Percentiles rank a stretch among this genome's conserved stretches.
phyloP scores from a whole-genome alignment of 2,888 invertebrate genomes.

The Prosopocoilus inquinatus region DNA sequence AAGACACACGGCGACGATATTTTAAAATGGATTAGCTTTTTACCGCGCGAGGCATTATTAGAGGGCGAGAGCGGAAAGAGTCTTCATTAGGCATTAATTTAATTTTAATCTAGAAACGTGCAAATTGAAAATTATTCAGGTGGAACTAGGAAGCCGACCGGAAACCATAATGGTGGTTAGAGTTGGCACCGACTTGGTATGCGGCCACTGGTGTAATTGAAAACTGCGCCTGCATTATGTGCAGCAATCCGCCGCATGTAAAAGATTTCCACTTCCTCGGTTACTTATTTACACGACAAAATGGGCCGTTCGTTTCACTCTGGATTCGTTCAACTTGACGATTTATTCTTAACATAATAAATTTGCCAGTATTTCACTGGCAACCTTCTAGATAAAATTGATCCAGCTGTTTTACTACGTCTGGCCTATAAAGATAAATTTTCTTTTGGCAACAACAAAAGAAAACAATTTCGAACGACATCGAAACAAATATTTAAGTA shows the following conservation, averaged over 20 bases:
- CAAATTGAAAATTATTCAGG: constrained; percentile 48
- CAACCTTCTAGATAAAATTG: too few relatives aligned
- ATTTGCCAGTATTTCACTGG: too few relatives aligned
- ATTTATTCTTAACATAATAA: too few relatives aligned
- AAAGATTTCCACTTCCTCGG: constrained; percentile 4
- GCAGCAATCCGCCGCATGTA: constrained; percentile 24
- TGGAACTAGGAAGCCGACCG: constrained; percentile 44
- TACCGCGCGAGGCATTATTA: not conserved
- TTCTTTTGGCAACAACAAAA: too few relatives aligned
- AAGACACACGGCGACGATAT: constrained; percentile 3
- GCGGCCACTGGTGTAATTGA: constrained; percentile 39
- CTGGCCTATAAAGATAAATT: too few relatives aligned
- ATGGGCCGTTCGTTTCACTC: not conserved
- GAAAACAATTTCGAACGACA: too few relatives aligned
- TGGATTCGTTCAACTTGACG: too few relatives aligned
- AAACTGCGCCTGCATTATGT: constrained; percentile 34
- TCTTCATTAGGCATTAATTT: constrained; percentile 47
- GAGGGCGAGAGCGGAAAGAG: constrained; percentile 22
- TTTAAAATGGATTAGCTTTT: constrained; percentile 12
- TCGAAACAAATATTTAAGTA: too few relatives aligned
- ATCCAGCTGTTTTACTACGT: too few relatives aligned
- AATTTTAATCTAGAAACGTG: constrained; percentile 45
- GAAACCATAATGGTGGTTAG: constrained; percentile 43
- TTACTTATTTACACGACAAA: constrained; percentile 3
- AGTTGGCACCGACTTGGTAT: constrained; percentile 38